A percentile compares a stretch with the other conserved stretches of the same genome.
Evolutionary conservation across 2,888 invertebrate species (phyloP).

Genomic region (Choreutis nemorana): DNA sequence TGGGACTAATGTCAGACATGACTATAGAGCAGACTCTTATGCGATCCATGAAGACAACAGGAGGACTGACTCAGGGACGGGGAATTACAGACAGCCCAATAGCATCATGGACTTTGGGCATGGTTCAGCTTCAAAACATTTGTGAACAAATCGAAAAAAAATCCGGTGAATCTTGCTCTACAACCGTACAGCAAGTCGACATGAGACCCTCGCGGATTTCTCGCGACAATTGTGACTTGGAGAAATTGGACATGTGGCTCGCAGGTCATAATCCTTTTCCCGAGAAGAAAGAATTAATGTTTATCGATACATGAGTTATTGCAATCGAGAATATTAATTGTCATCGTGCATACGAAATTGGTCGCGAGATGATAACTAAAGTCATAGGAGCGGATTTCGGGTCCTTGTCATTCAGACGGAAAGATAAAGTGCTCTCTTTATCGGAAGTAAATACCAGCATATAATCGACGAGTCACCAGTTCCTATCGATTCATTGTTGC

Average conservation of each 20-base stretch:
- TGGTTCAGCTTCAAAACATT: neutral
- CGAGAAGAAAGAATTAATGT: neutral
- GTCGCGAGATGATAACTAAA: neutral
- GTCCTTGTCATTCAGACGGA: neutral
- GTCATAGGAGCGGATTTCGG: slow-evolving; percentile 1
- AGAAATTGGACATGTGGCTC: slow-evolving; percentile 1
- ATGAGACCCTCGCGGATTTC: neutral
- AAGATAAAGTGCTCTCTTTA: slow-evolving; percentile 1
- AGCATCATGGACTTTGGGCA: neutral
- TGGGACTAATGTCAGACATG: neutral
- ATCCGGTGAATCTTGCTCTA: neutral
- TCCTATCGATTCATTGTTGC: slow-evolving; percentile 7
- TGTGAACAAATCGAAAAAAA: slow-evolving; percentile 1
- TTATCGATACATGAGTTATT: neutral
- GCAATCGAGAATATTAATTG: neutral
- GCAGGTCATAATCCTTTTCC: slow-evolving; percentile 1
- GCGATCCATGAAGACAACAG: neutral
- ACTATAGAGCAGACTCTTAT: slow-evolving; percentile 1
- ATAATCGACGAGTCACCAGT: neutral
- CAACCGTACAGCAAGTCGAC: slow-evolving; percentile 1
- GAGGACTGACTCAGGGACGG: neutral
- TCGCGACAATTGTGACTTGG: neutral
- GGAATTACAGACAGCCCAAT: neutral
- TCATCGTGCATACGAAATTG: slow-evolving; percentile 1
- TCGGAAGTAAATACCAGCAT: slow-evolving; percentile 1